Conservation (phyloP, 1,140 invertebrate species). For the Heliothis virescens region DNA sequence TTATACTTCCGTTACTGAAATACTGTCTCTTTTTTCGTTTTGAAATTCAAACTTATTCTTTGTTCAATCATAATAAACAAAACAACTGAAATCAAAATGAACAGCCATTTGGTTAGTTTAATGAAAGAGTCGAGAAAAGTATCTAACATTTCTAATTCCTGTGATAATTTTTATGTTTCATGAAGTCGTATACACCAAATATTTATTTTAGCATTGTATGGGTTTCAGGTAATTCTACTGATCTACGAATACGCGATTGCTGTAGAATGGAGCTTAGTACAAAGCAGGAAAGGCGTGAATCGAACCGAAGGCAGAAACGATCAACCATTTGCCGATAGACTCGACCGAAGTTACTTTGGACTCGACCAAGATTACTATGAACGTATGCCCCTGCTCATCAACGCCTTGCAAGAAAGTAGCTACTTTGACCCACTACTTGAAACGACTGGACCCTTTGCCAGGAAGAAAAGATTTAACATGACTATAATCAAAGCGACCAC, state of each 20-base stretch:
- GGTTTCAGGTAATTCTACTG: slow-evolving; percentile 81
- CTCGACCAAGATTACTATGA: slow-evolving; percentile 83
- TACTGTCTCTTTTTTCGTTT: no score
- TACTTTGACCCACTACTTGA: slow-evolving; percentile 66
- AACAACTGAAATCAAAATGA: no score
- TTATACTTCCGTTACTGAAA: not conserved
- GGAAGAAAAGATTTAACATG: slow-evolving; percentile 53
- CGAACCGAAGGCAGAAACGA: slow-evolving; percentile 57
- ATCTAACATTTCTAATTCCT: no score
- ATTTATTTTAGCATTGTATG: not conserved
- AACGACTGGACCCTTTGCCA: slow-evolving; percentile 49
- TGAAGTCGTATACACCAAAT: no score
- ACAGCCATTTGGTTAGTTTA: no score
- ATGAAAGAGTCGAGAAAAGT: no score
- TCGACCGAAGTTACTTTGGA: slow-evolving; percentile 76
- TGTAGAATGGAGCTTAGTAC: slow-evolving; percentile 80
- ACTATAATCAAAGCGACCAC: slow-evolving; percentile 47
- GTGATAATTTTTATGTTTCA: no score
- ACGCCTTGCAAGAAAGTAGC: slow-evolving; percentile 79
- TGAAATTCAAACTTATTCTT: no score
- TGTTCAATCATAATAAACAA: no score
- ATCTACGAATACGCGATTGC: slow-evolving; percentile 83
- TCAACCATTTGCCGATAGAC: slow-evolving; percentile 73
- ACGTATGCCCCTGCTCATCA: slow-evolving; percentile 80
- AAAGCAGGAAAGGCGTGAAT: slow-evolving; percentile 63